Evolutionary conservation across 1,140 invertebrate genomes (phyloP).

Genomic region (Lepidotrigona ventralis): DNA sequence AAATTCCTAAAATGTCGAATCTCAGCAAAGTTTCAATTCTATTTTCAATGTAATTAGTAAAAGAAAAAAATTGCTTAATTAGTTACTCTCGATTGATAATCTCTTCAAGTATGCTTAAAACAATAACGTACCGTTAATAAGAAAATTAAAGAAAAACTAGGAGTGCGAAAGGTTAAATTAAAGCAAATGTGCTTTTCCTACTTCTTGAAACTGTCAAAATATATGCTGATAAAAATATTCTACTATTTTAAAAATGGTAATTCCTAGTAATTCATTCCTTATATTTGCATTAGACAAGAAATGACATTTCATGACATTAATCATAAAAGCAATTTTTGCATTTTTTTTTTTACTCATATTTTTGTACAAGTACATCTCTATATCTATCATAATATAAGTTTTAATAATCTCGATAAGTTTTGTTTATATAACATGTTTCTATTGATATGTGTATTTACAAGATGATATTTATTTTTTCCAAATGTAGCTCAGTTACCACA

Average conservation of each 20-base stretch:
- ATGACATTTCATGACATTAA: neutral
- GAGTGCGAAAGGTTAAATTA: too few relatives aligned
- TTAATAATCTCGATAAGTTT: neutral
- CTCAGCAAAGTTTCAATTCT: too few relatives aligned
- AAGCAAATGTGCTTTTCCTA: neutral
- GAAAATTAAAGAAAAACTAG: too few relatives aligned
- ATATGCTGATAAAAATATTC: neutral
- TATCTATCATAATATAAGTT: neutral
- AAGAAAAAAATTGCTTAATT: too few relatives aligned
- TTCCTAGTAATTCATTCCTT: neutral
- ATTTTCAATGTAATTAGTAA: too few relatives aligned
- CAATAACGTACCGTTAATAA: too few relatives aligned
- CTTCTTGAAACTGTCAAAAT: neutral
- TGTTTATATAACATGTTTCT: neutral
- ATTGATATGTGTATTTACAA: neutral
- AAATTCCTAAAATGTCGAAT: too few relatives aligned
- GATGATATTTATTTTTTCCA: conserved; percentile 27
- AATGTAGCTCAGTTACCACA: conserved; percentile 77
- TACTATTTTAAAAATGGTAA: neutral
- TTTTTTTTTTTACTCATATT: neutral
- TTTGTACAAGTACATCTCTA: neutral
- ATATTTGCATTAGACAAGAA: neutral
- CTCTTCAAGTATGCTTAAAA: too few relatives aligned
- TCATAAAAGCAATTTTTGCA: neutral
- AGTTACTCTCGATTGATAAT: too few relatives aligned